A percentile compares a stretch with the other conserved stretches of the same genome.
phyloP scores from a whole-genome alignment of 1,140 invertebrate species.

The Formica exsecta region DNA sequence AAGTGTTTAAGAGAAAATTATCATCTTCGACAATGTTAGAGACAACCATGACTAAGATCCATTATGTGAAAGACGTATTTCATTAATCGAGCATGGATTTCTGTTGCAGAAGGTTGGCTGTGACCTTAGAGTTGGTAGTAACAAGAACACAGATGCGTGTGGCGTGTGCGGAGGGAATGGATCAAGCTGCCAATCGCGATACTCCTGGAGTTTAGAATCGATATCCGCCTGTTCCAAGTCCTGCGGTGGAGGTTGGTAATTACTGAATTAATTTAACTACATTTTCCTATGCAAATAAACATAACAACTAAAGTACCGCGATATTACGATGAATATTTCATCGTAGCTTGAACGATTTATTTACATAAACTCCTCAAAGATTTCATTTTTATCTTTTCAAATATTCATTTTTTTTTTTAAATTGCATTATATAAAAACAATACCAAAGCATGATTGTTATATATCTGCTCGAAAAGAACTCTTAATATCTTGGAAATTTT shows the following conservation, averaged over 20 bases:
- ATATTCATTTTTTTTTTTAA: constrained; percentile 7
- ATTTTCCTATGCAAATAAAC: constrained; percentile 14
- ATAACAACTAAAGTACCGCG: background rate
- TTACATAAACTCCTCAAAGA: background rate
- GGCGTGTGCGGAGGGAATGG: constrained; percentile 97
- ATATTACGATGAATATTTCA: background rate
- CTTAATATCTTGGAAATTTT: background rate
- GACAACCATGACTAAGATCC: background rate
- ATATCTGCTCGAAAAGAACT: background rate
- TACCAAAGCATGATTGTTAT: background rate
- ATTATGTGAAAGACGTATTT: constrained; percentile 62
- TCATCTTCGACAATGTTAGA: constrained; percentile 37
- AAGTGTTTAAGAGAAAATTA: constrained; percentile 1
- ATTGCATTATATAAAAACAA: background rate
- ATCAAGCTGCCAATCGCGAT: constrained; percentile 92
- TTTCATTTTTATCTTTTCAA: background rate
- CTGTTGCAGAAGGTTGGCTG: constrained; percentile 94
- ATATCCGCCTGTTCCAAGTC: constrained; percentile 94
- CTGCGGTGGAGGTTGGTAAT: constrained; percentile 95
- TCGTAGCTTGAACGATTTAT: background rate
- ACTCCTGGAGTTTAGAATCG: constrained; percentile 94
- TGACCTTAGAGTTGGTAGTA: constrained; percentile 94
- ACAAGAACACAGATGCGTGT: constrained; percentile 94
- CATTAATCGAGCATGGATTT: constrained; percentile 73
- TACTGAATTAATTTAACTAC: constrained; percentile 70